Base-by-base conservation (phyloP, 1,140 invertebrate species). In the Habropoda laboriosa region DNA sequence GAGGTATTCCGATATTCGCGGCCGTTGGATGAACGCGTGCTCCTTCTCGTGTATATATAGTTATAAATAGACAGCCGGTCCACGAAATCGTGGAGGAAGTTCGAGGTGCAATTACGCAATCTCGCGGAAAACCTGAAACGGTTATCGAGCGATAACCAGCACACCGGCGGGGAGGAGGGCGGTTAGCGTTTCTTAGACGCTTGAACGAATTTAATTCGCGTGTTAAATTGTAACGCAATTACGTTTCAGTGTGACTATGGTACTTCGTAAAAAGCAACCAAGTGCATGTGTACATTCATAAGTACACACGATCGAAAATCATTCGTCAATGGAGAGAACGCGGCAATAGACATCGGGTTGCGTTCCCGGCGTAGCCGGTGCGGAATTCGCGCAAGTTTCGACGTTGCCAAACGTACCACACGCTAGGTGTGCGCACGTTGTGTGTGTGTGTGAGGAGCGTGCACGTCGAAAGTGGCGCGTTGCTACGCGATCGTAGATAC, bases 341-440 rank as follows among this genome's bases (percentile, higher is more conserved):
- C 24, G 7, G 27, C n/a, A n/a, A n/a, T n/a, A 13, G 42, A 13
- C 27, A 27, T 13, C 16, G 21, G 40, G 13, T 45, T 24, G 16
- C 40, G 42, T 75, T 58, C 32, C 35, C 40, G 12, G 12, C 21
- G n/a, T 35, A 21, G 21, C 53, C 30, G 67, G 42, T 64, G 83
- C 83, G 82, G 83, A 86, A 85, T 86, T 85, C 79, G 45, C 53
- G 45, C 77, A 35, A n/a, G 83, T 40, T 76, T 64, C 78, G 40
- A 30, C 32, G 83, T 80, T 85, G 82, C 81, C 82, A 83, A 38
- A 60, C 27, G 40, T 16, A 21, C 16, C 35, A n/a, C n/a, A n/a
- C n/a, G 18, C 21, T 61, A 61, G 5, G n/a, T 13, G 58, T 24
- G 7, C 49, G n/a, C n/a, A n/a, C n/a, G 18, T 10, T 61, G n/a